Percentiles rank a stretch among this genome's conserved stretches.
These are phyloP conservation scores for Disparrhopalites patrizii DNA, from an alignment of 2,888 invertebrate genomes.

Conservation along the genomic window DNA sequence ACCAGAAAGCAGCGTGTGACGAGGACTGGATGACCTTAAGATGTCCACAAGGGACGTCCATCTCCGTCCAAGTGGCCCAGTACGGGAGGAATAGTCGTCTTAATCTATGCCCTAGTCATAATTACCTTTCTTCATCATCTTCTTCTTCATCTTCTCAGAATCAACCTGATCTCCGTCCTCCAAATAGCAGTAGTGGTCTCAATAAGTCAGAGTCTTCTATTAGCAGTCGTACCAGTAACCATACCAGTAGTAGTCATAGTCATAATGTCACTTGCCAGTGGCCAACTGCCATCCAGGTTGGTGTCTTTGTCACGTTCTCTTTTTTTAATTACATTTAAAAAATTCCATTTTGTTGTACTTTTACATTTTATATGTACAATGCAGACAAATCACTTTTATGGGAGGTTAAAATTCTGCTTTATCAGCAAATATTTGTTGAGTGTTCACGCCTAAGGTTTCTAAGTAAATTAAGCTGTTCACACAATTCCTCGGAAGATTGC, in stretches of 20 bases:
- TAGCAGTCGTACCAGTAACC: no score
- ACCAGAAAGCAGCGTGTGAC: conserved; percentile 88
- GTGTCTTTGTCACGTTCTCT: not conserved
- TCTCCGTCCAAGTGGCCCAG: conserved; percentile 85
- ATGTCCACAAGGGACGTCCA: conserved; percentile 87
- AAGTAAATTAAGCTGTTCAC: no score
- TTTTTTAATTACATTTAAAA: not conserved
- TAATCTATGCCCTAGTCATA: no score
- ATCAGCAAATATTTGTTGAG: no score
- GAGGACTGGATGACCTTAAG: conserved; percentile 53
- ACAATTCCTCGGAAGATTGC: no score
- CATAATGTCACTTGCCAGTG: conserved; percentile 55
- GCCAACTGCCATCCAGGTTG: conserved; percentile 73
- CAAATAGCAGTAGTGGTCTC: conserved; percentile 8
- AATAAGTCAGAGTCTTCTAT: conserved; percentile 12
- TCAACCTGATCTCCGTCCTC: conserved; percentile 41
- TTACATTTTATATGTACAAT: no score
- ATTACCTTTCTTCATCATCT: no score
- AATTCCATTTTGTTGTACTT: no score
- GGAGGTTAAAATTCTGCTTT: no score
- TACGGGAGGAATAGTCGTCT: conserved; percentile 68
- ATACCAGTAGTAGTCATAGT: conserved; percentile 28
- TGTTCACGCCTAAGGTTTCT: no score
- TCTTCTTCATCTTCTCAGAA: conserved; percentile 54
- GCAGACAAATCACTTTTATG: no score